Evolutionary conservation across 2,888 invertebrate genomes (phyloP).

Genomic region (Pammene aurita): DNA sequence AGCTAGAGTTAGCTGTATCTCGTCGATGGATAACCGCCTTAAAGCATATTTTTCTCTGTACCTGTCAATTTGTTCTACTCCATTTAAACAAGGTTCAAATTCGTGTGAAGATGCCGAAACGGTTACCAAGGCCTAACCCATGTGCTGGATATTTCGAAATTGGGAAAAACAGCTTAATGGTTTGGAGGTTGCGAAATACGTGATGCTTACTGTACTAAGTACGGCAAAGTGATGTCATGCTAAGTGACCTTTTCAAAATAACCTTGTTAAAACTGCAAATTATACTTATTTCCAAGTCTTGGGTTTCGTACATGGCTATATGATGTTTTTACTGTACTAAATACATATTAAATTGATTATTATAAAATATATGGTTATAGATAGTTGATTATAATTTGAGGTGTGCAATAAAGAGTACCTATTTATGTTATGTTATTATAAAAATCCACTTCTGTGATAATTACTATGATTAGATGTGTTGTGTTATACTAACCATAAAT

Average conservation of each 20-base stretch:
- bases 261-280: constrained; percentile 13
- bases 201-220: constrained; percentile 1
- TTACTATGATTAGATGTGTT: too few relatives aligned
- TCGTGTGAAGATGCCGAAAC: neutral
- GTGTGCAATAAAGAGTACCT: too few relatives aligned
- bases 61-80: neutral
- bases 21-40: neutral
- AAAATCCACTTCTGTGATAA: too few relatives aligned
- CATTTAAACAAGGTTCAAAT: neutral
- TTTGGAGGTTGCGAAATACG: constrained; percentile 45
- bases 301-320: too few relatives aligned
- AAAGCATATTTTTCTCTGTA: neutral
- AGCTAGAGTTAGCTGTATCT: too few relatives aligned
- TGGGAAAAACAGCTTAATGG: constrained; percentile 42
- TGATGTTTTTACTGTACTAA: too few relatives aligned
- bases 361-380: too few relatives aligned
- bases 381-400: too few relatives aligned
- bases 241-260: constrained; percentile 16
- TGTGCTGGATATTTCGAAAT: constrained; percentile 37
- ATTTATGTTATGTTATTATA: too few relatives aligned
- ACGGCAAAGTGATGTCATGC: constrained; percentile 21
- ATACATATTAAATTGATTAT: too few relatives aligned
- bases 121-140: neutral
- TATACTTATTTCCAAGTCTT: too few relatives aligned
- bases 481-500: too few relatives aligned